A percentile compares a stretch with the other conserved stretches of the same genome.
These are phyloP conservation scores for Drosophila bipectinata DNA, from an alignment of 1,140 invertebrate species.

Conservation along the genomic window DNA sequence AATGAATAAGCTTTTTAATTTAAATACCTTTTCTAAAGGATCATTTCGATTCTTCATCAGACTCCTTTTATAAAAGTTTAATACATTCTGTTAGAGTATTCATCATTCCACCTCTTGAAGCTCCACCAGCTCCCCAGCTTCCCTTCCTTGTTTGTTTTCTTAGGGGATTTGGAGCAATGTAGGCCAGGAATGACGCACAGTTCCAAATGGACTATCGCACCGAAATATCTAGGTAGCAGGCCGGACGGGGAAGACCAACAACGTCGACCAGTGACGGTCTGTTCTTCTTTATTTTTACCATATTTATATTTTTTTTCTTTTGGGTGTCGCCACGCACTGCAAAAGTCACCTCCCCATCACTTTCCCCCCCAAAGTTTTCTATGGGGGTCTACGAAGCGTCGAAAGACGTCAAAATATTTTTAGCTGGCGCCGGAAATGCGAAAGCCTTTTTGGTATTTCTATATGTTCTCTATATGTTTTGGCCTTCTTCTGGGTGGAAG, in stretches of 20 bases:
- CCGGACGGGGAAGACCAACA: slow-evolving; percentile 2
- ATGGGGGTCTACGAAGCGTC: slow-evolving; percentile 2
- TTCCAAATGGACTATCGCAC: slow-evolving; percentile 54
- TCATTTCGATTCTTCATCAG: too few relatives aligned
- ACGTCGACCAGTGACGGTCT: slow-evolving; percentile 32
- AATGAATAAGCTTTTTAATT: too few relatives aligned
- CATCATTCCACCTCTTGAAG: neutral
- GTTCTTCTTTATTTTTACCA: slow-evolving; percentile 48
- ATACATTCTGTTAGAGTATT: neutral
- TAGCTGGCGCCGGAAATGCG: slow-evolving; percentile 77
- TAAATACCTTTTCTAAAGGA: too few relatives aligned
- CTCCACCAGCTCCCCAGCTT: too few relatives aligned
- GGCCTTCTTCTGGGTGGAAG: slow-evolving; percentile 21
- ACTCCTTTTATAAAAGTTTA: too few relatives aligned
- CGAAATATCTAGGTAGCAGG: neutral
- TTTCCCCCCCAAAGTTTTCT: neutral
- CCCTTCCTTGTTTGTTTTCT: slow-evolving; percentile 50
- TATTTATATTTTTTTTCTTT: neutral
- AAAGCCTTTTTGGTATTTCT: slow-evolving; percentile 55
- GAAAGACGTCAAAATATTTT: slow-evolving; percentile 76
- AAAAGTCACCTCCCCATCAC: neutral
- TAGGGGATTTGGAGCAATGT: slow-evolving; percentile 55
- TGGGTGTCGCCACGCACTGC: neutral
- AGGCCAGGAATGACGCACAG: slow-evolving; percentile 79
- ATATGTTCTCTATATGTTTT: slow-evolving; percentile 22